phyloP scores from a whole-genome alignment of 2,113 vertebrate genomes.

The Heteronetta atricapilla region DNA sequence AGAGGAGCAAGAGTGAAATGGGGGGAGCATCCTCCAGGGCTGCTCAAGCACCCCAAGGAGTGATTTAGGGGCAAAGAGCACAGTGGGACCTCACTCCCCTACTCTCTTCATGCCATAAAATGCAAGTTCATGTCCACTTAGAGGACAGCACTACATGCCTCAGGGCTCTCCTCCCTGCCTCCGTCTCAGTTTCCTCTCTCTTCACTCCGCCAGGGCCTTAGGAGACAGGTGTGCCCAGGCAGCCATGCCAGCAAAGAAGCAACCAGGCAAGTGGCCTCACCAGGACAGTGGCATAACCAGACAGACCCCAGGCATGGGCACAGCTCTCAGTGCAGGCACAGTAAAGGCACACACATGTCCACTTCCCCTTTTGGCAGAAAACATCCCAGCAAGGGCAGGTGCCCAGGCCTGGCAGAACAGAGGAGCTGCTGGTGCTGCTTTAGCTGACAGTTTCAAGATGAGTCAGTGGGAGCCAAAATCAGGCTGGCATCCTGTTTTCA shows the following conservation, averaged over 20 bases:
- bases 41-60: not conserved
- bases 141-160: not conserved
- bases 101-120: not conserved
- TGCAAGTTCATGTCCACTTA: not conserved
- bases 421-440: not conserved
- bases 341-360: not conserved
- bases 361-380: not conserved
- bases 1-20: not conserved
- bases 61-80: not conserved
- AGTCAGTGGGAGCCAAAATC: not conserved
- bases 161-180: rapidly evolving
- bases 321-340: rapidly evolving
- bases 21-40: not conserved
- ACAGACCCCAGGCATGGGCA: rapidly evolving
- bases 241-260: not conserved
- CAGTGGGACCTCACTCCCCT: not conserved
- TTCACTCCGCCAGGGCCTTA: not conserved
- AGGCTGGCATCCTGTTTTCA: slow-evolving; percentile 55
- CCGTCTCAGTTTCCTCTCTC: not conserved
- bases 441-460: not conserved
- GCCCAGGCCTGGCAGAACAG: rapidly evolving
- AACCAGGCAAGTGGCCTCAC: rapidly evolving
- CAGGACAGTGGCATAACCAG: rapidly evolving
- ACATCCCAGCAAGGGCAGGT: not conserved
- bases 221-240: not conserved